Base-by-base conservation (phyloP, 30 jellyfish, hydroid and myxozoan species). In the Pseudorhiza aurosa region DNA sequence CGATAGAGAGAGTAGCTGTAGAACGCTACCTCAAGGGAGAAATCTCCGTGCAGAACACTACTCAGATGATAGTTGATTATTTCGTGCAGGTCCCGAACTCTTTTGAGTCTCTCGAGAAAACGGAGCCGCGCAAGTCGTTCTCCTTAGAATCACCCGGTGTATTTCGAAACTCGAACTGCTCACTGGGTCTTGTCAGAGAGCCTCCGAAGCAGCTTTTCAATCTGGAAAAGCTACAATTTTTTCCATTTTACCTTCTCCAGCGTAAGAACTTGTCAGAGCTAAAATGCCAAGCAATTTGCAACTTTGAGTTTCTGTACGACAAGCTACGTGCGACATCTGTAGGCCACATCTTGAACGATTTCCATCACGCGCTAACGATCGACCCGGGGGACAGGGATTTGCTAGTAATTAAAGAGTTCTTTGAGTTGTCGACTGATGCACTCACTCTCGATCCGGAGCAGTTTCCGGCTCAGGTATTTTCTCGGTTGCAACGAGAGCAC, bases 381-480 rank as follows among this genome's bases (percentile, higher is more conserved):
- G 75, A 15, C 17, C 82, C 97, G 17, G 64, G 79, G 15, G 94
- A 88, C 46, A 36, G 39, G 24, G 93, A 78, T 36, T 65, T 88
- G 39, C 69, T 33, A 55, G 51, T 80, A 55, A 22, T 88, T 72
- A 30, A 57, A 36, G 97, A 88, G 56, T 47, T 72, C 9, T 63
- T 88, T n/a, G 83, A 88, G 47, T 72, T 88, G 32, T 71, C 94
- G 18, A 36, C 46, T 0, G 97, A 78, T 22, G 88, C 85, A 7
- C 79, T 88, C 9, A 58, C 70, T n/a, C 24, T 58, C 17, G 94
- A 88, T 55, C 85, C 97, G 45, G 81, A 50, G 35, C 97, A 88
- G 32, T 65, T 88, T 2, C 65, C 89, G 25, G 84, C 89, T 64
- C 97, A 88, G 47, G 47, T 80, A 25, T 50, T 70, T 24, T 39